A percentile compares a stretch with the other conserved stretches of the same genome.
phyloP scores from a whole-genome alignment of 2,113 vertebrate species.

The Siniperca chuatsi region DNA sequence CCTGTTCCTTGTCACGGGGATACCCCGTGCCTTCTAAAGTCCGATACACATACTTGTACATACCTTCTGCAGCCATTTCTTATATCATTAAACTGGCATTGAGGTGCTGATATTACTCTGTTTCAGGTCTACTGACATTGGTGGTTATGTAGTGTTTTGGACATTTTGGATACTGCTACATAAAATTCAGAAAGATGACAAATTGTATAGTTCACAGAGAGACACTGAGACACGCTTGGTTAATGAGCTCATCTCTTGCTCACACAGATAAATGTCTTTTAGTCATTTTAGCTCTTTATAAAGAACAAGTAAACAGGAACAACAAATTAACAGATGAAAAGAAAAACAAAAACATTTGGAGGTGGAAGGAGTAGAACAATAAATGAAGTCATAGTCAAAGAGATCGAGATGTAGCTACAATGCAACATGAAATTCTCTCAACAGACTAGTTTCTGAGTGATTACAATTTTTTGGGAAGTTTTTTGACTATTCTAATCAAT shows the following conservation, averaged over 20 bases:
- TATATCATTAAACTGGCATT: constrained; percentile 21
- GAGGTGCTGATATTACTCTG: background rate
- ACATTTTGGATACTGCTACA: constrained; percentile 2
- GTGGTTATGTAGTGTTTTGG: constrained; percentile 10
- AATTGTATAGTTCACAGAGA: constrained; percentile 15
- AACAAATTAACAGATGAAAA: constrained; percentile 27
- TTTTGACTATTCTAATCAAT: constrained; percentile 36
- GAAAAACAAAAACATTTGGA: constrained; percentile 6
- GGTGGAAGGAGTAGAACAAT: constrained; percentile 30
- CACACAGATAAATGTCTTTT: constrained; percentile 38
- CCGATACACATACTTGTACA: constrained; percentile 1
- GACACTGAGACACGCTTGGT: constrained; percentile 26
- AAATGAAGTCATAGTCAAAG: background rate
- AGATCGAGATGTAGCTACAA: background rate
- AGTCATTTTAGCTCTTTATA: constrained; percentile 51
- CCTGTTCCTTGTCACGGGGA: constrained; percentile 52
- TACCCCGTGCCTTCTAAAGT: constrained; percentile 53
- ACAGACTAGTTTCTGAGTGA: background rate
- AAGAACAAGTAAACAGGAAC: constrained; percentile 38
- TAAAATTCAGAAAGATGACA: constrained; percentile 22
- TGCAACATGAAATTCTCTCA: background rate
- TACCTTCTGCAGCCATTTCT: constrained; percentile 5
- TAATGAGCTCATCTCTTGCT: constrained; percentile 57
- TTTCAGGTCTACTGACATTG: constrained; percentile 24
- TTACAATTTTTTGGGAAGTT: no score